A percentile compares a stretch with the other conserved stretches of the same genome.
These are phyloP conservation scores for Fregata magnificens DNA, from an alignment of 2,113 vertebrate species.

Conservation along the genomic window DNA sequence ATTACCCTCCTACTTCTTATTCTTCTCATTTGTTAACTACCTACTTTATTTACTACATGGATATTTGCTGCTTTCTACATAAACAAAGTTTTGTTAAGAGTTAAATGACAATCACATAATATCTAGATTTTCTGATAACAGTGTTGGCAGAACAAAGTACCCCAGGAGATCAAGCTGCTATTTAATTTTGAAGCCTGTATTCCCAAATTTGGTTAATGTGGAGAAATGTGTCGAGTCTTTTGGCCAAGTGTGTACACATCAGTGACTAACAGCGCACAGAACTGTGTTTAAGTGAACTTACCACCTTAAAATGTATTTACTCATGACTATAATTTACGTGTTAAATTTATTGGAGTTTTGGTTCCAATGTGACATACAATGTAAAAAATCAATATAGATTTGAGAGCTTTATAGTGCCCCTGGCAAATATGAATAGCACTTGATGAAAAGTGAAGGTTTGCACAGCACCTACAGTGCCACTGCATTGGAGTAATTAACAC, in stretches of 20 bases:
- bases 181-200: constrained; percentile 62
- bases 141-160: constrained; percentile 46
- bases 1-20: neutral
- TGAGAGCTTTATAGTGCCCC: constrained; percentile 62
- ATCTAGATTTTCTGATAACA: constrained; percentile 55
- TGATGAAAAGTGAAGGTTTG: constrained; percentile 65
- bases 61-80: neutral
- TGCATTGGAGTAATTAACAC: constrained; percentile 30
- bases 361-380: constrained; percentile 47
- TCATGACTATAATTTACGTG: constrained; percentile 59
- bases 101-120: constrained; percentile 52
- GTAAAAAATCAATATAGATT: constrained; percentile 60
- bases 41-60: neutral
- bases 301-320: constrained; percentile 48
- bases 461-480: constrained; percentile 50
- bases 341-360: constrained; percentile 62
- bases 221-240: constrained; percentile 36
- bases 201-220: constrained; percentile 42
- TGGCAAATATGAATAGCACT: constrained; percentile 56
- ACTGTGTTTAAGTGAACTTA: constrained; percentile 50
- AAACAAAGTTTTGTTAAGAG: constrained; percentile 9
- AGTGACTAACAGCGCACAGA: constrained; percentile 11
- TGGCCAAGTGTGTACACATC: constrained; percentile 32
- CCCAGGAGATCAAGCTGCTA: constrained; percentile 48
- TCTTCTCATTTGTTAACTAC: neutral